Evolutionary conservation across 1,140 invertebrate species (phyloP).

Genomic region (Microplitis mediator): DNA sequence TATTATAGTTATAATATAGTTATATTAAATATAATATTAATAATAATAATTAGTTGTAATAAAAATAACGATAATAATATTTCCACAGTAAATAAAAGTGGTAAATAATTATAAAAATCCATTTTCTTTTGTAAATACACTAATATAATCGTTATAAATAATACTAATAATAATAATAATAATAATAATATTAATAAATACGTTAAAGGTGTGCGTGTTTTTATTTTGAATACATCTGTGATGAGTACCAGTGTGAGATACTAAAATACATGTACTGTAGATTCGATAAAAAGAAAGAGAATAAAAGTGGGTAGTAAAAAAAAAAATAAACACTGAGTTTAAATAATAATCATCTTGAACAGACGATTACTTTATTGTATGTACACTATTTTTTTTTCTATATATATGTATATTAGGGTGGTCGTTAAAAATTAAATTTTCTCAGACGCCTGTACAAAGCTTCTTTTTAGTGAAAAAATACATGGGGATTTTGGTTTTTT

Average conservation of each 20-base stretch:
- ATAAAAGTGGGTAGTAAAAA: background rate
- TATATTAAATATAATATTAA: background rate
- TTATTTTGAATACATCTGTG: slow-evolving; percentile 59
- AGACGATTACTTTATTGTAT: slow-evolving; percentile 19
- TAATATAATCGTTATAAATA: slow-evolving; percentile 52
- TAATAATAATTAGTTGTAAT: background rate
- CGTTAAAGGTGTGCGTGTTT: slow-evolving; percentile 57
- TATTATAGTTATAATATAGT: background rate
- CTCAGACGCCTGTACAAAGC: too few relatives aligned
- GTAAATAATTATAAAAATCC: slow-evolving; percentile 22
- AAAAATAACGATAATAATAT: background rate
- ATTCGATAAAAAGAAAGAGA: slow-evolving; percentile 15
- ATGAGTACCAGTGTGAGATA: slow-evolving; percentile 49
- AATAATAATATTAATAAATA: too few relatives aligned
- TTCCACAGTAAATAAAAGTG: background rate
- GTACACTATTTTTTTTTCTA: slow-evolving; percentile 35
- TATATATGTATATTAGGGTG: too few relatives aligned
- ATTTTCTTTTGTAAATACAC: slow-evolving; percentile 49
- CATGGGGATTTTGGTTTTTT: too few relatives aligned
- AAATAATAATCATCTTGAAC: slow-evolving; percentile 17
- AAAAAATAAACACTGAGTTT: background rate
- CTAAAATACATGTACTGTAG: slow-evolving; percentile 11
- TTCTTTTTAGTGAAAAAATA: too few relatives aligned
- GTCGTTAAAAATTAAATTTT: too few relatives aligned
- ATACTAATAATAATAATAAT: slow-evolving; percentile 33